Evolutionary conservation across 2,797 vertebrate species (phyloP).

Genomic region (Poeciliopsis paucimaculata): DNA sequence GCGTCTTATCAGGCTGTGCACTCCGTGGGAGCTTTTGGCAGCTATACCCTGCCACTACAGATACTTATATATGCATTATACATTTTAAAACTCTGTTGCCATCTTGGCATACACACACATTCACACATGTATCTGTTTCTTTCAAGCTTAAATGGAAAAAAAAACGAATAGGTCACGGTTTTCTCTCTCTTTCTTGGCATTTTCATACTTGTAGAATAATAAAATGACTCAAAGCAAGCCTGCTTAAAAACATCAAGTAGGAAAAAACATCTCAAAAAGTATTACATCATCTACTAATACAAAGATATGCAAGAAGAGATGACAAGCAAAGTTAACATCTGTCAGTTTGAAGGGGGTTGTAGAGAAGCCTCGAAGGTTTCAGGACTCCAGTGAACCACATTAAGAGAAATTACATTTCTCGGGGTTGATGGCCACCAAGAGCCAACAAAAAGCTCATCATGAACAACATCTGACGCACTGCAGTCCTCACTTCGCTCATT

Average conservation of each 20-base stretch:
- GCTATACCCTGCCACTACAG: conserved; percentile 59
- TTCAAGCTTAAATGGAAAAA: conserved; percentile 23
- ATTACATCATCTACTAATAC: background rate
- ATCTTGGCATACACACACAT: conserved; percentile 35
- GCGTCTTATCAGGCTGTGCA: conserved; percentile 71
- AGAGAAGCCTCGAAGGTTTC: background rate
- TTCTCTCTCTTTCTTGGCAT: background rate
- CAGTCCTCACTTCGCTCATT: background rate
- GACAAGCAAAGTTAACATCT: background rate
- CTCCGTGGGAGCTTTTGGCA: conserved; percentile 64
- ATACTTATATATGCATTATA: conserved; percentile 61
- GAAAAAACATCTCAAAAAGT: background rate
- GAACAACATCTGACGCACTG: background rate
- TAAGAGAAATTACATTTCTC: background rate
- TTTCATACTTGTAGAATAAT: background rate
- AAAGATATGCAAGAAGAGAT: background rate
- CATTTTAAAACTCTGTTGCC: conserved; percentile 55
- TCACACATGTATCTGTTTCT: conserved; percentile 42
- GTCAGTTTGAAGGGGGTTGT: background rate
- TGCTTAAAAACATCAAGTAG: background rate
- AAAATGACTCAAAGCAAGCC: background rate
- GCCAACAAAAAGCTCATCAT: background rate
- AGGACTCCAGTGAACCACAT: background rate
- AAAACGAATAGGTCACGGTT: background rate
- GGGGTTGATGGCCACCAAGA: background rate